Evolutionary conservation across 2,888 invertebrate species (phyloP), one percentile per base, ranked within the genome.

Genomic region (Sylvicola fuscatus): DNA sequence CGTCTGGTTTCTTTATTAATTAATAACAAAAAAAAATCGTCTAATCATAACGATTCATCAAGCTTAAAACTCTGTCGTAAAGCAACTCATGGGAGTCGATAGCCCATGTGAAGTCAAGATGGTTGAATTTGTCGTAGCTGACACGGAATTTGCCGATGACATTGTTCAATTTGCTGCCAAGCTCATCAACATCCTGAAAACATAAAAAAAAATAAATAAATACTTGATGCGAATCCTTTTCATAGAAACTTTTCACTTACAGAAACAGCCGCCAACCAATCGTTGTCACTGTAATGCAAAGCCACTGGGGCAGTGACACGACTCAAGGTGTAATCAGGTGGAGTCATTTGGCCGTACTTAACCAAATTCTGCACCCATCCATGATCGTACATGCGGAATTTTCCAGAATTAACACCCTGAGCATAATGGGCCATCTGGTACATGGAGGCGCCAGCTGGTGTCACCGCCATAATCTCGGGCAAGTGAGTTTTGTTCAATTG

Each of bases 381-480:
- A 40, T 64, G 59, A 48, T 73, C 69, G 44, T 65, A 73, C 40
- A 70, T 65, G 12, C 66, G 58, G 49, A 71, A 70, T 2, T 51
- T 45, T 1, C 60, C 60, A 1, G 62, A 64, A 10, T 52, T 47
- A 14, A 72, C 64, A 14, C 69, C 61, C 56, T 84, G 84, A 0
- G 62, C 72, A 48, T 68, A 83, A 52, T 86, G 84, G 3, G 70
- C 58, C 6, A 82, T 51, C 50, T 81, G 79, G 45, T 68, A 67
- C 2, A 70, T 66, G 1, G 81, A 65, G 1, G 72, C 62, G 3
- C 81, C 80, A 2, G 79, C 76, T 1, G 81, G 80, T 0, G 64
- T 54, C 44, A 78, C 75, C 1, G 67, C 68, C n/a, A 73, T 46
- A 37, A 75, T 70, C 0, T 74, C 69, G 0, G 78, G 75, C 16